Evolutionary conservation across 2,797 vertebrate species (phyloP), one percentile per base, ranked within the genome.

Genomic region (Tarsius wallacei): DNA sequence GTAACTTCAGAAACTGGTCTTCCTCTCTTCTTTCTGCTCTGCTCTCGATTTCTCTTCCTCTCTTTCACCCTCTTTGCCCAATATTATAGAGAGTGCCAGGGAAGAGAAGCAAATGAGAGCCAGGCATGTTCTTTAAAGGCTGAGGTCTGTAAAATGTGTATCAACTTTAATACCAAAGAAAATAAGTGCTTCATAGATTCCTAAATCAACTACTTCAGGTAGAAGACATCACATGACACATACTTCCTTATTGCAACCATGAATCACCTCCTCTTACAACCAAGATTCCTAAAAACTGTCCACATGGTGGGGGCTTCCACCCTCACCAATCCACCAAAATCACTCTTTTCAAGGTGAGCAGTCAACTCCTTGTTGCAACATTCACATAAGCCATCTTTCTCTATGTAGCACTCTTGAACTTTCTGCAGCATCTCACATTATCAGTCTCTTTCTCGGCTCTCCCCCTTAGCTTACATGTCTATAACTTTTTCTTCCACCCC

Each of bases 1-100:
- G 17, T 51, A 81, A 90, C 63, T 33, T 82, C 13, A 87, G 17
- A 93, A 78, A n/a, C 2, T 31, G 22, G 31, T 26, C 77, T 86
- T 90, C 33, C n/a, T 83, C 63, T 55, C 4, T 96, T 59, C 77
- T 93, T 80, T 61, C 92, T 77, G 33, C 13, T 42, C 57, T 90
- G n/a, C 24, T 80, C 63, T 47, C 63, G 13, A 59, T 80, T 84
- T 88, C 68, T 55, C 59, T 59, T 84, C 49, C 77, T 94, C 28
- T 89, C 59, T 53, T 92, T 90, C 24, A 24, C 26, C 53, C 24
- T 31, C 47, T 70, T 2, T 53, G 53, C 49, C 78, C 64, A 66
- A 26, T 36, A 94, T 11, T 22, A 53, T 1, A 28, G 49, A 63
- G 31, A 61, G 19, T 3, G 9, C 82, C 17, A 57, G 49, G 71